Conservation (phyloP, 2,888 invertebrate species). For the Eupeodes luniger region DNA sequence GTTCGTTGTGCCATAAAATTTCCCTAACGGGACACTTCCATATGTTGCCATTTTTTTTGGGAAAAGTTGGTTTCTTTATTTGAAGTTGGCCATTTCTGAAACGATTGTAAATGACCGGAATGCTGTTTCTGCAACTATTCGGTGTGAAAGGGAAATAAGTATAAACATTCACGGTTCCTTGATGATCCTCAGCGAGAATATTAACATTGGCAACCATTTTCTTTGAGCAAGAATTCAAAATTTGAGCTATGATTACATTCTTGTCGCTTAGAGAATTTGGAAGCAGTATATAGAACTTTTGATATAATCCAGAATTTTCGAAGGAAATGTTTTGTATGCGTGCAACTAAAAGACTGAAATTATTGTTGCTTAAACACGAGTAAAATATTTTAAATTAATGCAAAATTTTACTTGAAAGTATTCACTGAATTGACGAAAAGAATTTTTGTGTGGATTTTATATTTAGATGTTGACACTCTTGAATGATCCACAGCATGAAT, state of each 20-base stretch:
- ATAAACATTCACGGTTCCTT: conserved; percentile 1
- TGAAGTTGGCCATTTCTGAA: neutral
- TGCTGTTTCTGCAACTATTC: neutral
- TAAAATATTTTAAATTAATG: neutral
- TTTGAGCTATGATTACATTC: neutral
- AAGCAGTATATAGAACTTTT: neutral
- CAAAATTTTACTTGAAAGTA: neutral
- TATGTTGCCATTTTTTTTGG: neutral
- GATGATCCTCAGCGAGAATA: neutral
- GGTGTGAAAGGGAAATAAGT: conserved; percentile 1
- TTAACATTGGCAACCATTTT: neutral
- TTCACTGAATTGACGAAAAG: neutral
- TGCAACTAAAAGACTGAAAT: neutral
- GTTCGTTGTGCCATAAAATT: neutral
- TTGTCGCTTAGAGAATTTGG: too few relatives aligned
- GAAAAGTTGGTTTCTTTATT: neutral
- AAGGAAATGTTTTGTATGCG: neutral
- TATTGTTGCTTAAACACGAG: neutral
- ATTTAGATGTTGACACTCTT: neutral
- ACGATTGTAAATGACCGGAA: conserved; percentile 2
- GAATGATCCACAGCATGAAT: neutral
- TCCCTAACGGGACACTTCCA: neutral
- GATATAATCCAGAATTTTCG: neutral
- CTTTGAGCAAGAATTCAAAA: neutral
- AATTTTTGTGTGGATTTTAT: neutral